Conservation (phyloP, 2,888 invertebrate genomes). For the Mylabris sibirica region DNA sequence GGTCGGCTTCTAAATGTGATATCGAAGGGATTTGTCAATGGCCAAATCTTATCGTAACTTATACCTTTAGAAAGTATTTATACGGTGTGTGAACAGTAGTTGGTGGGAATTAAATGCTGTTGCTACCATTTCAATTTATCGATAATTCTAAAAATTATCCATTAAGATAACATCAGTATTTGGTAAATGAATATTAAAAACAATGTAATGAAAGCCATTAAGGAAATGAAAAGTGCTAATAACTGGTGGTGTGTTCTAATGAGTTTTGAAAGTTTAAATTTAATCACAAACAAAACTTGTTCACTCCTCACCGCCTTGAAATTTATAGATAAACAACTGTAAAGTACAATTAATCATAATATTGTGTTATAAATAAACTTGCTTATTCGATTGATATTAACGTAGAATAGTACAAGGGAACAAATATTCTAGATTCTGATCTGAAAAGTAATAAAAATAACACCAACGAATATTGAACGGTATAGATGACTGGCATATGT, state of each 20-base stretch:
- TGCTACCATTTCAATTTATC: not conserved
- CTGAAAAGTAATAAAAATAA: not conserved
- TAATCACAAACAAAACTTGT: conserved; percentile 32
- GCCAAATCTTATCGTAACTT: no score
- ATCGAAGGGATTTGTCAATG: not conserved
- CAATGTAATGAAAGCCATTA: conserved; percentile 37
- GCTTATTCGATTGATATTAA: not conserved
- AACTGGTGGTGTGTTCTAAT: conserved; percentile 31
- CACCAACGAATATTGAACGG: not conserved
- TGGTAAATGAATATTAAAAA: conserved; percentile 32
- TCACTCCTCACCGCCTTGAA: conserved; percentile 29
- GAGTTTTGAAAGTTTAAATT: conserved; percentile 38
- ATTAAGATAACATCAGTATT: conserved; percentile 34
- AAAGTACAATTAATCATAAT: conserved; percentile 31
- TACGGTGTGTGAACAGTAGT: not conserved
- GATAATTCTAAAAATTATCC: conserved; percentile 17
- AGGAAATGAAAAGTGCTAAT: conserved; percentile 38
- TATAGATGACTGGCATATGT: not conserved
- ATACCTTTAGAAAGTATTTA: no score
- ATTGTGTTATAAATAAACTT: not conserved
- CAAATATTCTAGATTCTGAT: not conserved
- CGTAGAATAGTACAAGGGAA: not conserved
- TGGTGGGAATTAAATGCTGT: not conserved
- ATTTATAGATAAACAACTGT: conserved; percentile 33
- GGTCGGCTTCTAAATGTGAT: no score